These are phyloP conservation scores for Drosophila busckii DNA, from an alignment of 1,140 invertebrate species.

Conservation along the genomic window DNA sequence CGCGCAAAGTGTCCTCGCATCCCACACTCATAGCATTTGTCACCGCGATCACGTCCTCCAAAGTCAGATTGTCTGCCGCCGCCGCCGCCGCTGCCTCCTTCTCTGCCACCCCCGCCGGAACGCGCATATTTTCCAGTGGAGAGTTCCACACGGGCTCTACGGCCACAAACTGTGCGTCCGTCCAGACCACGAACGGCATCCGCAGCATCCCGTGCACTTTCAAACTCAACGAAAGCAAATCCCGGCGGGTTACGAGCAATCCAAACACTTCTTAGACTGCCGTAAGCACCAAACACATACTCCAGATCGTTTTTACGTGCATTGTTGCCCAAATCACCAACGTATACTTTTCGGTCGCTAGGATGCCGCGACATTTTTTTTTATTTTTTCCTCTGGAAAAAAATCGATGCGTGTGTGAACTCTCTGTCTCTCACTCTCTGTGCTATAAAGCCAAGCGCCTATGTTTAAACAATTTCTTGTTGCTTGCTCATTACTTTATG, in stretches of 20 bases:
- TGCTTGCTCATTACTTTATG: constrained; percentile 21
- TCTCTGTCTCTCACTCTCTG: constrained; percentile 17
- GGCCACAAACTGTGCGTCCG: constrained; percentile 91
- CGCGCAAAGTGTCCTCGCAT: constrained; percentile 94
- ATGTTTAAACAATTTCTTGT: constrained; percentile 15
- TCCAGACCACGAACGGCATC: constrained; percentile 89
- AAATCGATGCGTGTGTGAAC: constrained; percentile 47
- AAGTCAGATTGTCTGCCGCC: constrained; percentile 92
- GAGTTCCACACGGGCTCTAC: constrained; percentile 93
- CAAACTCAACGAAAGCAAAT: constrained; percentile 98
- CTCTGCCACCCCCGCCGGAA: constrained; percentile 80
- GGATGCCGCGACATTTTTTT: constrained; percentile 86
- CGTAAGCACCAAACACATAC: constrained; percentile 96
- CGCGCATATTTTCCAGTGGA: constrained; percentile 91
- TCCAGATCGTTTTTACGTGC: constrained; percentile 95
- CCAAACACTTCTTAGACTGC: constrained; percentile 95
- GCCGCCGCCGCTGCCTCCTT: constrained; percentile 78
- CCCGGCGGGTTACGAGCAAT: constrained; percentile 95
- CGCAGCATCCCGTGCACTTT: constrained; percentile 93
- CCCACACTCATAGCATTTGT: constrained; percentile 93
- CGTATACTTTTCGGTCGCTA: constrained; percentile 96
- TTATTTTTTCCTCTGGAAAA: constrained; percentile 45
- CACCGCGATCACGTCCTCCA: constrained; percentile 86
- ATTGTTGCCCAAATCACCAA: constrained; percentile 93
- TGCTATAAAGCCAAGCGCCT: constrained; percentile 20